These are phyloP conservation scores for Sphaeramia orbicularis DNA, from an alignment of 2,797 vertebrate genomes.

Conservation along the genomic window DNA sequence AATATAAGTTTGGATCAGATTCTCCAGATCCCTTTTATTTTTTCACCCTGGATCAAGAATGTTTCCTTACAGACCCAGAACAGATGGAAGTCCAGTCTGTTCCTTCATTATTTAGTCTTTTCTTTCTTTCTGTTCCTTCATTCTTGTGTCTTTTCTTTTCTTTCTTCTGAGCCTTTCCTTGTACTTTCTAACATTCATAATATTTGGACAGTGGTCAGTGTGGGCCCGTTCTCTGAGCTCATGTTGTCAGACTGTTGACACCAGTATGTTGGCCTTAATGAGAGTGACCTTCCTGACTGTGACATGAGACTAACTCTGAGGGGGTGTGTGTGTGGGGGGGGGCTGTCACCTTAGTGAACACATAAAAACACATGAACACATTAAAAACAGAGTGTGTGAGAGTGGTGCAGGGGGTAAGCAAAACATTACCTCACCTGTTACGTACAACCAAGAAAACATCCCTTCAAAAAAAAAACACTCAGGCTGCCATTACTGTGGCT, in stretches of 20 bases:
- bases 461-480: not conserved
- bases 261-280: conserved; percentile 1
- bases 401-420: conserved; percentile 44
- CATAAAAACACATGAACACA: conserved; percentile 17
- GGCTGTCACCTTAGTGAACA: not conserved
- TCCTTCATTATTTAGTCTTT: too few species aligned
- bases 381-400: not conserved
- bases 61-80: too few species aligned
- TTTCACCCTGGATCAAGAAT: too few species aligned
- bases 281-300: conserved; percentile 2
- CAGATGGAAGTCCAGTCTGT: too few species aligned
- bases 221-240: conserved; percentile 1
- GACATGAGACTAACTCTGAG: not conserved
- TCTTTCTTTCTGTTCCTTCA: too few species aligned
- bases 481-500: too few species aligned
- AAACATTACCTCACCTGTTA: conserved; percentile 75
- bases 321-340: too few species aligned
- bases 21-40: too few species aligned
- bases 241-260: not conserved
- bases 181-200: too few species aligned
- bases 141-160: conserved; percentile 4
- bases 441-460: conserved; percentile 3
- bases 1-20: too few species aligned
- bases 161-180: conserved; percentile 2
- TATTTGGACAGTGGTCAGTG: conserved; percentile 21